Base-by-base conservation (phyloP, 2,113 vertebrate genomes). In the Pedionomus torquatus region DNA sequence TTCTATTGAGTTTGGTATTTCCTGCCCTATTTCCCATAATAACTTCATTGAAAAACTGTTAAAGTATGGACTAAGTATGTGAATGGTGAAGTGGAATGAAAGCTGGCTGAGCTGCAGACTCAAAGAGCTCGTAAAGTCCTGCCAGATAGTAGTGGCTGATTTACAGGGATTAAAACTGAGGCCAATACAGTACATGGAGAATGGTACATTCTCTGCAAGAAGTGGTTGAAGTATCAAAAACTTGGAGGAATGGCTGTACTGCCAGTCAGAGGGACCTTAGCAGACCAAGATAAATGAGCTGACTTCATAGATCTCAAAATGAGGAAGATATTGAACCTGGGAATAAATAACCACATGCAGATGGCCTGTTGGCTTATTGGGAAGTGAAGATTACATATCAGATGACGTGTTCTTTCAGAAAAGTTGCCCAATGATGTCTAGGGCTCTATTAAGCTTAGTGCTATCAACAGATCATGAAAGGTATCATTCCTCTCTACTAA, bases 241-340 rank as follows among this genome's bases (percentile, higher is more conserved):
- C 7, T 37, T 17, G 9, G 19, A 57, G 30, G 21, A 68, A 20
- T 23, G 41, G 13, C 7, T 81, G 10, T 49, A 17, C 43, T 57
- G 15, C 13, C 0, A 0, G 14, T 9, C 1, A 63, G 37, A 24
- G n/a, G 18, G 24, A 25, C 39, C 16, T 76, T 7, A 1, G 30
- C 5, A 54, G 23, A 14, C 5, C 3, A 6, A 6, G 14, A 33
- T 37, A 60, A 54, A 60, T 44, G 16, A 23, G 10, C 12, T 46
- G 28, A n/a, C 17, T 3, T 48, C 20, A 21, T 25, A 46, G 26
- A 57, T 9, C 9, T 64, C 20, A 49, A 41, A 9, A 70, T 63
- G 21, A 31, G 19, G n/a, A 64, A 64, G 58, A 51, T 65, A 58
- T 72, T 72, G 19, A 8, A 46, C 33, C 10, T n/a, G 9, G 9